These are phyloP conservation scores for Lateolabrax maculatus DNA, from an alignment of 2,797 vertebrate species.

Conservation along the genomic window DNA sequence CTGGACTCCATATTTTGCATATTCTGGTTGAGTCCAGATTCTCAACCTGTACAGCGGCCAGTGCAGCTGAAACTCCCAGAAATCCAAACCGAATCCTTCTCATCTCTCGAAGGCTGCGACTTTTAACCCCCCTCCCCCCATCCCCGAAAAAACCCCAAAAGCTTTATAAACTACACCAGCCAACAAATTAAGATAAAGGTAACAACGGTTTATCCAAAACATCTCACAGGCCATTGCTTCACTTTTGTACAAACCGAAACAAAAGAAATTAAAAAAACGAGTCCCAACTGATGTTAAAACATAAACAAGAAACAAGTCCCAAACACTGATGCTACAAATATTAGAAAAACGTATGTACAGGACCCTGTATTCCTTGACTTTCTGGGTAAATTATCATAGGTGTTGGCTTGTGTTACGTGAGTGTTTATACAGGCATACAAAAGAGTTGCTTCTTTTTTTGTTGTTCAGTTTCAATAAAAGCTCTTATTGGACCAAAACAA, in stretches of 20 bases:
- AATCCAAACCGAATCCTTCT: slow-evolving; percentile 13
- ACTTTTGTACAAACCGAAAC: slow-evolving; percentile 76
- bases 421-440: slow-evolving; percentile 80
- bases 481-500: slow-evolving; percentile 67
- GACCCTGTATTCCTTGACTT: slow-evolving; percentile 97
- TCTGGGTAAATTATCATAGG: slow-evolving; percentile 71
- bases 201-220: slow-evolving; percentile 85
- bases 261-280: slow-evolving; percentile 54
- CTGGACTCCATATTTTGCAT: slow-evolving; percentile 75
- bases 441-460: slow-evolving; percentile 57
- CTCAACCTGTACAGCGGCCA: slow-evolving; percentile 45
- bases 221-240: slow-evolving; percentile 75
- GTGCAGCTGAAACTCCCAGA: neutral
- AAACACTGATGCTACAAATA: slow-evolving; percentile 97
- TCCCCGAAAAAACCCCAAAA: slow-evolving; percentile 80
- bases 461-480: slow-evolving; percentile 68
- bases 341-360: slow-evolving; percentile 97
- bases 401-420: slow-evolving; percentile 79
- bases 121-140: slow-evolving; percentile 83
- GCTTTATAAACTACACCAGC: slow-evolving; percentile 88
- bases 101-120: slow-evolving; percentile 75
- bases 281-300: slow-evolving; percentile 84
- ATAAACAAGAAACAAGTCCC: slow-evolving; percentile 84
- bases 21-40: slow-evolving; percentile 72
- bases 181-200: slow-evolving; percentile 77